A percentile compares a stretch with the other conserved stretches of the same genome.
Conservation (phyloP, 2,113 vertebrate genomes). For the Gambusia holbrooki region DNA sequence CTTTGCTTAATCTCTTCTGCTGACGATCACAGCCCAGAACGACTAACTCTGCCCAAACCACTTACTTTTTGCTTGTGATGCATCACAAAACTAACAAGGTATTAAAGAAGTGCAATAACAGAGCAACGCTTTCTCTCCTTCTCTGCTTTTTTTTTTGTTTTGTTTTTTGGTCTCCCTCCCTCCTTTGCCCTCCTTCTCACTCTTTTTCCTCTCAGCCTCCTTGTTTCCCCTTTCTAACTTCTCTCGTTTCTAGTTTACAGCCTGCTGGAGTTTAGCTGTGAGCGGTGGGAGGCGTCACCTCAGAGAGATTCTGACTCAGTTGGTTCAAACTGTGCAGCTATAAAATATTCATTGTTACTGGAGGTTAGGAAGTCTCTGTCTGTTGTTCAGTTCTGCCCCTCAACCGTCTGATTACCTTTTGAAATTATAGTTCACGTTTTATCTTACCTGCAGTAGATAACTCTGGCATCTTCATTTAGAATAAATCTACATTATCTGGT, state of each 20-base stretch:
- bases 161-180: neutral
- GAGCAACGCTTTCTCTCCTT: slow-evolving; percentile 32
- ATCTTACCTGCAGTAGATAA: neutral
- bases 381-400: slow-evolving; percentile 38
- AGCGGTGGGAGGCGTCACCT: slow-evolving; percentile 69
- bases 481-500: neutral
- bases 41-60: slow-evolving; percentile 40
- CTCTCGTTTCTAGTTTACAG: slow-evolving; percentile 69
- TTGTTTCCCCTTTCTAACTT: slow-evolving; percentile 62
- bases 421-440: neutral
- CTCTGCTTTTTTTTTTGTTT: too few species aligned
- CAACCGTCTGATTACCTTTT: neutral
- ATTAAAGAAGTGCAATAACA: slow-evolving; percentile 48
- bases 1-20: slow-evolving; percentile 50
- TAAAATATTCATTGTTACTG: slow-evolving; percentile 67
- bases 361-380: slow-evolving; percentile 52
- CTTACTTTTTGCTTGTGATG: slow-evolving; percentile 40
- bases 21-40: slow-evolving; percentile 58
- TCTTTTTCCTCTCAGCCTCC: slow-evolving; percentile 51
- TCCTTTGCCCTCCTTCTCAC: slow-evolving; percentile 3
- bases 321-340: slow-evolving; percentile 63
- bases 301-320: slow-evolving; percentile 72
- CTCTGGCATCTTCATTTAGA: neutral
- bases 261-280: slow-evolving; percentile 66
- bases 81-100: slow-evolving; percentile 42